Evolutionary conservation across 2,113 vertebrate species (phyloP), one percentile per base, ranked within the genome.

Genomic region (Paradisaea rubra): DNA sequence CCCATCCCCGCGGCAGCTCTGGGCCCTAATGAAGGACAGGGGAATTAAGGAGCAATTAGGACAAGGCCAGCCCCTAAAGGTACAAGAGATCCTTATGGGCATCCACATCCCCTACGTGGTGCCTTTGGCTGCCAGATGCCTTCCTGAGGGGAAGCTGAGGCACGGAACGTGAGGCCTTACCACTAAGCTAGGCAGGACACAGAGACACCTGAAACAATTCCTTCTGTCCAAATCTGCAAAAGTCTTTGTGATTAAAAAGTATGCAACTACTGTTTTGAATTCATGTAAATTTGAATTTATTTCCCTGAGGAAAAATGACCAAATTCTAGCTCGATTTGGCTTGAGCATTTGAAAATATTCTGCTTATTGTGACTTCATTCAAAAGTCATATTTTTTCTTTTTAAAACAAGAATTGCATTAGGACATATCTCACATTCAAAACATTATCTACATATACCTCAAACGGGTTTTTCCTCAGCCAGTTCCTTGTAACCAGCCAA

Each of bases 171-270:
- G 15, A 49, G 72, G 35, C 45, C 4, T 2, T 14, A 16, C 19
- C 49, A 18, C 37, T 22, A 20, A 56, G 33, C 20, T 2, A 0
- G 23, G 16, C 11, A 15, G 10, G 35, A 27, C 56, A n/a, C 56
- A 57, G 56, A 35, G 5, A 42, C 2, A 41, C 17, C 16, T 17
- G 23, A 8, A 60, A 83, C 23, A 49, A 18, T 9, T 9, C 47
- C 24, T 10, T 7, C 33, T 4, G 1, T 9, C 21, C 3, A 4
- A 33, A 16, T 2, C 76, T 45, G 21, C 4, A 28, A 28, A 15
- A 42, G 16, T 4, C 44, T 23, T 23, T 21, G 16, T 0, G 0
- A 23, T 39, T 25, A 21, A 49, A 15, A 25, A 49, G 5, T 1
- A 13, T 10, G 4, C 52, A 44, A 17, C 13, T 33, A 27, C 45